Percentiles rank a stretch among this genome's conserved stretches.
Conservation (phyloP, 2,888 invertebrate genomes). For the Oscheius sp. region DNA sequence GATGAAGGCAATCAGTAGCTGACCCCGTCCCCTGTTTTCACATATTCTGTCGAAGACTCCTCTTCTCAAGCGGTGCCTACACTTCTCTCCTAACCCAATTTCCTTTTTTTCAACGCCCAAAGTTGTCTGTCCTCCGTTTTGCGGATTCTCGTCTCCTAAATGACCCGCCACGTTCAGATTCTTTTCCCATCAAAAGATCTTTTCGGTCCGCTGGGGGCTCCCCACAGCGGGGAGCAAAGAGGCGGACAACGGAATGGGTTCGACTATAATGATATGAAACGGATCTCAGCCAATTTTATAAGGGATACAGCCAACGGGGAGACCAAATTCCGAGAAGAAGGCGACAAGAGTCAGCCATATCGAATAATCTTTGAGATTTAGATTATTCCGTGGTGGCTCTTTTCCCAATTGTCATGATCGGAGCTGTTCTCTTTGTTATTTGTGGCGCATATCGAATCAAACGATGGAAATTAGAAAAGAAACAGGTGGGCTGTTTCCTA, state of each 20-base stretch:
- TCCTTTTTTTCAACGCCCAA: background rate
- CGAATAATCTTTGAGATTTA: constrained; percentile 32
- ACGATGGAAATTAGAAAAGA: constrained; percentile 24
- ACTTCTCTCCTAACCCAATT: constrained; percentile 10
- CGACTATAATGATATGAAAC: constrained; percentile 24
- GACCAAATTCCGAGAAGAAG: constrained; percentile 27
- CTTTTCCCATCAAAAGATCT: constrained; percentile 26
- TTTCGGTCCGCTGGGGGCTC: constrained; percentile 25
- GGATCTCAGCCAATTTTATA: constrained; percentile 14
- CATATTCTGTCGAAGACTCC: background rate
- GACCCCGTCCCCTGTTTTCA: background rate
- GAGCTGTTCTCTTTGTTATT: constrained; percentile 43
- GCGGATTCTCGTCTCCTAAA: background rate
- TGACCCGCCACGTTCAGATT: constrained; percentile 5
- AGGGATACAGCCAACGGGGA: constrained; percentile 13
- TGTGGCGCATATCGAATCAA: constrained; percentile 43
- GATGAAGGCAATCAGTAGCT: background rate
- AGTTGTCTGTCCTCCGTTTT: background rate
- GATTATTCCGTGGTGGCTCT: constrained; percentile 59
- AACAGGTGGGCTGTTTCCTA: background rate
- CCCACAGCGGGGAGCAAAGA: constrained; percentile 19
- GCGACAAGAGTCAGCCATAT: background rate
- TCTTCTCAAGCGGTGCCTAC: background rate
- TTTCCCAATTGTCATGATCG: constrained; percentile 56
- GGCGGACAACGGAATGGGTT: constrained; percentile 9